phyloP scores from a whole-genome alignment of 1,140 invertebrate species.

The Monomorium pharaonis region DNA sequence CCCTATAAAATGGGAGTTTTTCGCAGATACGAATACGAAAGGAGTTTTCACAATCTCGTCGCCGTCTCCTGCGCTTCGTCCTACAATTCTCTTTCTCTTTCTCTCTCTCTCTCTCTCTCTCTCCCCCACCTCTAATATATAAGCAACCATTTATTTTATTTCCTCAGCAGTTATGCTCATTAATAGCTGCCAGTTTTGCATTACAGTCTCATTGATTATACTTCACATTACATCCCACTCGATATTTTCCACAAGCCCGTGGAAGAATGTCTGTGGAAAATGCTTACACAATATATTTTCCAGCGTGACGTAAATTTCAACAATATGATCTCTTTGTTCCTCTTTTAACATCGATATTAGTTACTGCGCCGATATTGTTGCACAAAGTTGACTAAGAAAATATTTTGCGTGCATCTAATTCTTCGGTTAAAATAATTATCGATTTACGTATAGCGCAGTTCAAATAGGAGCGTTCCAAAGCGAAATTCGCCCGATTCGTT shows the following conservation, averaged over 20 bases:
- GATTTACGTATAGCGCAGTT: background rate
- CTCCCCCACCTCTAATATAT: background rate
- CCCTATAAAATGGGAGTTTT: constrained; percentile 25
- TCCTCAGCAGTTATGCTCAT: constrained; percentile 10
- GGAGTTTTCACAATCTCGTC: constrained; percentile 23
- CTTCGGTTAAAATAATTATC: constrained; percentile 1
- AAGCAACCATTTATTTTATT: constrained; percentile 39
- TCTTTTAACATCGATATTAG: background rate
- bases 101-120: background rate
- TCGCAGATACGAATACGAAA: constrained; percentile 33
- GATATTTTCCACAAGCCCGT: constrained; percentile 4
- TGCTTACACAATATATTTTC: background rate
- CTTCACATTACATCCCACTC: background rate
- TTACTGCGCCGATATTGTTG: background rate
- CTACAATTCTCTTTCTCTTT: constrained; percentile 18
- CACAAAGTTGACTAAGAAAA: constrained; percentile 6
- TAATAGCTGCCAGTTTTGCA: constrained; percentile 38
- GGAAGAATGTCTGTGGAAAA: constrained; percentile 6
- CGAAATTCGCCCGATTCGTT: background rate
- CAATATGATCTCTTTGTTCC: background rate
- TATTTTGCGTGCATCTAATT: background rate
- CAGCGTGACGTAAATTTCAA: constrained; percentile 17
- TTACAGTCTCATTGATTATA: constrained; percentile 36
- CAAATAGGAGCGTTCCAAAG: background rate
- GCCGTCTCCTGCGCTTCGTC: background rate